phyloP scores from a whole-genome alignment of 2,888 invertebrate species.

The Herminia tarsipennalis region DNA sequence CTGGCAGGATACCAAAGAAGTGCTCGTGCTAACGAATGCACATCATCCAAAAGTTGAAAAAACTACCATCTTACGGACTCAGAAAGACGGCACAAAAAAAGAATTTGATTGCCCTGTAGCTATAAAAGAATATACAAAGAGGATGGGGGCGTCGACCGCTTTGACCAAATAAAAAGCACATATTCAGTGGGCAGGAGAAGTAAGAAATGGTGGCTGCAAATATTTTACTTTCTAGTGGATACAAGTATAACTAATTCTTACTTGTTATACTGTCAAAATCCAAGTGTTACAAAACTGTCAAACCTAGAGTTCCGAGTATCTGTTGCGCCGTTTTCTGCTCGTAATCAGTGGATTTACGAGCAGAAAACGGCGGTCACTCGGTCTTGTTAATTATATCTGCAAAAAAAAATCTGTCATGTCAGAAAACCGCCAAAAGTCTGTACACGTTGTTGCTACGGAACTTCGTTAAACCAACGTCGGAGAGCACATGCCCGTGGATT shows the following conservation, averaged over 20 bases:
- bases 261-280: constrained; percentile 27
- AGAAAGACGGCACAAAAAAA: constrained; percentile 30
- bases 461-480: not conserved
- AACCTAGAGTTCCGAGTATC: constrained; percentile 37
- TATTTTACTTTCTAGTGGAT: constrained; percentile 43
- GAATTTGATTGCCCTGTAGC: constrained; percentile 18
- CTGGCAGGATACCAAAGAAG: constrained; percentile 47
- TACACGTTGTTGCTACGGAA: not conserved
- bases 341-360: constrained; percentile 27
- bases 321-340: constrained; percentile 35
- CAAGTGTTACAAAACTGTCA: constrained; percentile 25
- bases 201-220: constrained; percentile 38
- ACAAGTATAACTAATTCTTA: constrained; percentile 37
- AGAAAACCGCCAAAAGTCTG: not conserved
- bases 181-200: constrained; percentile 39
- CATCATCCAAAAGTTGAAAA: constrained; percentile 38
- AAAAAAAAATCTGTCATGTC: not conserved
- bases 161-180: constrained; percentile 33
- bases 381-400: not conserved
- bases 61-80: constrained; percentile 28
- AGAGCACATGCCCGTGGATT: not conserved
- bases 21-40: constrained; percentile 37
- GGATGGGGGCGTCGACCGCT: constrained; percentile 45
- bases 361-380: constrained; percentile 23
- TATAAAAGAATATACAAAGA: constrained; percentile 41